A percentile compares a stretch with the other conserved stretches of the same genome.
phyloP scores from a whole-genome alignment of 1,140 invertebrate genomes.

The Musca domestica region DNA sequence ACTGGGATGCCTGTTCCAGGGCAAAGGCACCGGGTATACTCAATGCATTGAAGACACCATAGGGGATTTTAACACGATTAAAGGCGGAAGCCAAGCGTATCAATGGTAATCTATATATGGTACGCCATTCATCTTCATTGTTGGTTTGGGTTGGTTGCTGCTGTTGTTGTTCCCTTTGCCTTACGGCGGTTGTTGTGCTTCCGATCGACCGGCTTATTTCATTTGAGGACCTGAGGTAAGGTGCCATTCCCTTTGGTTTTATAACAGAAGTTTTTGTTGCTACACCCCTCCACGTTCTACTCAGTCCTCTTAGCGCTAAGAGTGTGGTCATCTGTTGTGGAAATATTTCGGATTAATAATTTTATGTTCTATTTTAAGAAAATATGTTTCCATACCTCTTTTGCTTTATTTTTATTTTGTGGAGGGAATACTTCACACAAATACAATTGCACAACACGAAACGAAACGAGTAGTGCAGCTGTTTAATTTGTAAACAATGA shows the following conservation, averaged over 20 bases:
- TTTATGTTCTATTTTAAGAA: background rate
- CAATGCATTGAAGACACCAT: conserved; percentile 34
- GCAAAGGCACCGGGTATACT: conserved; percentile 34
- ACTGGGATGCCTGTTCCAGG: conserved; percentile 32
- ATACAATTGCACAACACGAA: too few species aligned
- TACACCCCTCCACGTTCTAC: background rate
- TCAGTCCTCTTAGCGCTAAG: background rate
- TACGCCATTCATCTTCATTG: conserved; percentile 30
- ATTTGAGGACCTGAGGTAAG: too few species aligned
- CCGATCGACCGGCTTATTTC: too few species aligned
- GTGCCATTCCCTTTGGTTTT: too few species aligned
- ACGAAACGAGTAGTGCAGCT: background rate
- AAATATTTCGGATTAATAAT: background rate
- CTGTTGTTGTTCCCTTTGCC: too few species aligned
- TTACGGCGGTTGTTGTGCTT: too few species aligned
- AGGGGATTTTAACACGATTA: conserved; percentile 45
- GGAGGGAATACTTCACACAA: too few species aligned
- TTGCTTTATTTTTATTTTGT: background rate
- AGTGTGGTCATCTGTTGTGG: background rate
- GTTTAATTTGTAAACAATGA: background rate
- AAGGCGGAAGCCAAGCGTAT: conserved; percentile 43
- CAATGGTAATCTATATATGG: conserved; percentile 40
- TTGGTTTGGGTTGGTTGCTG: too few species aligned
- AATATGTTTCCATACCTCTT: background rate
- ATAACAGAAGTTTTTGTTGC: background rate